Evolutionary conservation across 2,888 invertebrate genomes (phyloP), one percentile per base, ranked within the genome.

Genomic region (Corythucha ciliata): DNA sequence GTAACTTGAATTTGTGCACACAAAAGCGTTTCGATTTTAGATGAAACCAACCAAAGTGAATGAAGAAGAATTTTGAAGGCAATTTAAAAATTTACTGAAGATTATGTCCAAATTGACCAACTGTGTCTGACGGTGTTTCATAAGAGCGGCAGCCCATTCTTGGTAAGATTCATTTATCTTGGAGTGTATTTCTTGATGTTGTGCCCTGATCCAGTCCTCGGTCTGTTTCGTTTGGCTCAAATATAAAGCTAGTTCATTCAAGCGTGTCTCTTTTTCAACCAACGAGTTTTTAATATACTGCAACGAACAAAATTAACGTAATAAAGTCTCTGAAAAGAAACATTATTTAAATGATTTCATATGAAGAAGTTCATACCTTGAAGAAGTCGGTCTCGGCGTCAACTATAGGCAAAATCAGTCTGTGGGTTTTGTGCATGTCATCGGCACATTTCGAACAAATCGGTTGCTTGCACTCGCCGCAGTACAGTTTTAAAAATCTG

Each of bases 141-240:
- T 94, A 53, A 98, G 75, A 83, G 93, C 85, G 47, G 91, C 88
- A 63, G 87, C 79, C 67, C 96, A 92, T 69, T 92, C 93, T 68
- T 87, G 86, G 72, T 90, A 94, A 45, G 96, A 93, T 66, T 97
- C 96, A 67, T 88, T 90, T 61, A 98, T 88, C 72, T 89, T 89
- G 67, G 84, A 88, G 72, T 88, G 87, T 58, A 89, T 89, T 72
- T 90, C 89, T 67, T 87, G 85, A 65, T 87, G 88, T 68, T 89
- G 88, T 44, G 85, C 78, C 70, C 88, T 87, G 53, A 89, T 74
- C 64, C 84, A 78, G 50, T 81, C 80, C 25, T 82, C 76, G 53
- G 84, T 80, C 64, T 88, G 85, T 66, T 93, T 92, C 26, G 89
- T 83, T 59, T 83, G 85, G 69, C 90, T 90, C 42, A 90, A 76